phyloP scores from a whole-genome alignment of 2,888 invertebrate species.

The Pogonocherus hispidulus region DNA sequence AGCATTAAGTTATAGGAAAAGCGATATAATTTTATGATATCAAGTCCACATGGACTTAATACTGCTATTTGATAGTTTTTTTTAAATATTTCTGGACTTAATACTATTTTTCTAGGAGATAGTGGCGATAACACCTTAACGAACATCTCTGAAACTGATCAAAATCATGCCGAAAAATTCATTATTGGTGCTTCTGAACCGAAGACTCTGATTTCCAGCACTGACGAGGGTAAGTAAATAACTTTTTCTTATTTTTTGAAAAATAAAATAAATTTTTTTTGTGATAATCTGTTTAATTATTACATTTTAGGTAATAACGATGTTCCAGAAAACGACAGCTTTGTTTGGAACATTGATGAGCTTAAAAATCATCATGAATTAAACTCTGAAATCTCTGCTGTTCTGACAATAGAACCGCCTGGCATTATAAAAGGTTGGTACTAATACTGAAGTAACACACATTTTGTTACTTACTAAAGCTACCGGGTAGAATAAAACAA shows the following conservation, averaged over 20 bases:
- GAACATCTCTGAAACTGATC: background rate
- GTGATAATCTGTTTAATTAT: background rate
- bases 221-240: background rate
- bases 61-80: background rate
- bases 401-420: background rate
- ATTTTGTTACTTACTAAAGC: background rate
- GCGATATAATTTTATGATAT: background rate
- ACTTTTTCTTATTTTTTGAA: too few species aligned
- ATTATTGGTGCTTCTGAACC: background rate
- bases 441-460: background rate
- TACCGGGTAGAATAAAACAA: background rate
- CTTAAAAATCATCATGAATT: background rate
- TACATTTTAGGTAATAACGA: slow-evolving; percentile 4
- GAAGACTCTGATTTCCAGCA: background rate
- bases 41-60: background rate
- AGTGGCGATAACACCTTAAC: background rate
- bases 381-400: background rate
- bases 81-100: background rate
- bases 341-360: background rate
- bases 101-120: background rate
- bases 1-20: background rate
- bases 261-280: background rate
- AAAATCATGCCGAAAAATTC: background rate
- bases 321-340: background rate
- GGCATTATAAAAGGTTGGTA: slow-evolving; percentile 2